A percentile compares a stretch with the other conserved stretches of the same genome.
Conservation (phyloP, 2,797 vertebrate genomes). For the Enteromius treurensis region DNA sequence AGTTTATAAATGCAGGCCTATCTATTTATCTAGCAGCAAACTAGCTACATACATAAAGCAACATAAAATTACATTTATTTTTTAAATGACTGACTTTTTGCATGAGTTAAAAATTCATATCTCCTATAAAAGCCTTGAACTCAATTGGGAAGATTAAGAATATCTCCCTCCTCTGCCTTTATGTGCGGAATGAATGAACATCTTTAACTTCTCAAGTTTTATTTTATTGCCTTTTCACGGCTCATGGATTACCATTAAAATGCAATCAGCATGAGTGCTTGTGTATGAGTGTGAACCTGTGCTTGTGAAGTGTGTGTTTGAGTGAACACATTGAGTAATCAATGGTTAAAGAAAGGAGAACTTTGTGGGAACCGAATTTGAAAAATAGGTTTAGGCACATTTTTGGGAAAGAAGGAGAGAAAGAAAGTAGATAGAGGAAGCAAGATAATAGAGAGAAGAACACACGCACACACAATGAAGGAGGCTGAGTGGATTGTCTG, state of each 20-base stretch:
- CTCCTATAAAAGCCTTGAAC: not conserved
- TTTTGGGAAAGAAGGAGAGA: constrained; percentile 11
- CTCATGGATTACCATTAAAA: constrained; percentile 52
- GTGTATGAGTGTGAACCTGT: constrained; percentile 27
- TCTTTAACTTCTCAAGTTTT: constrained; percentile 52
- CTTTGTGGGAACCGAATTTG: constrained; percentile 31
- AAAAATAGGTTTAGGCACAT: constrained; percentile 26
- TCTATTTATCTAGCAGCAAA: not conserved
- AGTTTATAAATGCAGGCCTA: not conserved
- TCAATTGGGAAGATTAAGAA: constrained; percentile 8
- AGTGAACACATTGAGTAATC: constrained; percentile 20
- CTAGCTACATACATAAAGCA: not conserved
- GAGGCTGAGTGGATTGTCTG: constrained; percentile 56
- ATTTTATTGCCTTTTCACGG: constrained; percentile 50
- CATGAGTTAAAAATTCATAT: not conserved
- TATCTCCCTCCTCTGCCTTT: not conserved
- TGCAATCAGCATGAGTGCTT: constrained; percentile 31
- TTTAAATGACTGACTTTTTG: not conserved
- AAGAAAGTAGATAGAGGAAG: constrained; percentile 41
- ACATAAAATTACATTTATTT: not conserved
- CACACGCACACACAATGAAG: constrained; percentile 44
- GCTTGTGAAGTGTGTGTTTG: constrained; percentile 27
- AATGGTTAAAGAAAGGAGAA: constrained; percentile 14
- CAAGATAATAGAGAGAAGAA: constrained; percentile 40
- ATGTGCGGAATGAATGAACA: constrained; percentile 17